Base-by-base conservation (phyloP, 1,140 invertebrate genomes). In the Platyscapa corneri region DNA sequence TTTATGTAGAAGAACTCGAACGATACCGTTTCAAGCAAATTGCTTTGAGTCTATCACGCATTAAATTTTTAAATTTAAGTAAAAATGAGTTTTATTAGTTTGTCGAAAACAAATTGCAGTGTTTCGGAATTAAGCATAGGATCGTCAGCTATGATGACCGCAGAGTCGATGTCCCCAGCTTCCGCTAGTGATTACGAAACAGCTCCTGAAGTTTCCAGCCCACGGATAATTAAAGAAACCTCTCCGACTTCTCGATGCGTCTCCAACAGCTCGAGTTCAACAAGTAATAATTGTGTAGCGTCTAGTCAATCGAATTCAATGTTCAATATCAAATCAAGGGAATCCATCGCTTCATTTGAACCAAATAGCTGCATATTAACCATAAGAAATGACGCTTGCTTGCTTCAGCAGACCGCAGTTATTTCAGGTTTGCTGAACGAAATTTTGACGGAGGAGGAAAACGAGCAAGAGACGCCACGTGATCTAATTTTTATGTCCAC, bases 141-240 rank as follows among this genome's bases (percentile, higher is more conserved):
- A 8, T 85, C 84, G 0, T 85, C 84, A 0, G 20, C 56, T 0
- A 12, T 67, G 27, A 70, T 70, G 75, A 83, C 85, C 14, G 74
- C 85, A 0, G 6, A 16, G 1, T 86, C 85, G 10, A 56, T 39
- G n/a, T 16, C 18, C 23, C 37, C 70, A 37, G 46, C 39, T 23
- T 82, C 85, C 42, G 85, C 82, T 34, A 46, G 10, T 6, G 79
- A 82, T 39, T 83, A 86, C 72, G 85, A 86, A 67, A 86, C 74
- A 10, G 78, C 74, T 5, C 78, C 23, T 12, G 85, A 86, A 42
- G 18, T 82, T 12, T 34, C 34, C 10, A 85, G 78, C 49, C 67
- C 78, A 12, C 70, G 56, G 16, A n/a, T 37, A 16, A 20, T 18
- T 27, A 42, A 46, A 5, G n/a, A 64, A 23, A 49, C 37, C 20